Base-by-base conservation (phyloP, 1,140 invertebrate genomes). In the Brachionus asplanchnoidis region DNA sequence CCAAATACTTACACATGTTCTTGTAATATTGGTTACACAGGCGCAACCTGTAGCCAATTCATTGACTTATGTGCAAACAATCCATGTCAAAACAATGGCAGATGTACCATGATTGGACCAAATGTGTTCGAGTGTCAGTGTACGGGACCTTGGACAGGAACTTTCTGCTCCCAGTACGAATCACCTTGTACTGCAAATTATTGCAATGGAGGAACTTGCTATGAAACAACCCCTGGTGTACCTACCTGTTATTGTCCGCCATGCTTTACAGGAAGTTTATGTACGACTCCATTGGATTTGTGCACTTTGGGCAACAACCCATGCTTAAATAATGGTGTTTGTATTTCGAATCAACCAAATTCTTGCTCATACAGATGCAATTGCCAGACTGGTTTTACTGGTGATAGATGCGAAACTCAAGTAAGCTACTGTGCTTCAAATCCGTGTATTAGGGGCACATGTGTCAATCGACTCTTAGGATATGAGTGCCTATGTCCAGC, bases 21-120 rank as follows among this genome's bases (percentile, higher is more conserved):
- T 9, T 98, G 96, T 88, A 92, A 92, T 0, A 92, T 93, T 0
- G 96, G 96, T 0, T 97, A 95, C 95, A 95, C 95, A 0, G 96
- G 96, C 3, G 94, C 94, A 86, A 92, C 95, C 0, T 97, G 96
- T 87, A 95, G 97, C 87, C 94, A 97, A 0, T 94, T 95, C 87
- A 96, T 95, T 93, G 66, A 87, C 44, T 85, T 87, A 1, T 88
- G 88, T 82, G 26, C 42, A 8, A 77, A 42, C 42, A 20, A 75
- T 32, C 68, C 68, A n/a, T 84, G 84, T 60, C 68, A 73, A 65
- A 84, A 84, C 28, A 77, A 77, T 12, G 84, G 84, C 20, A 77
- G 1, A 40, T 84, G 84, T 77, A 17, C 17, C n/a, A 60, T 82
- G 79, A 11, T 44, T 28, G 79, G 79, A 44, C 53, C 79, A 9